Base-by-base conservation (phyloP, 2,797 vertebrate species). In the Enteromius fasciolatus region DNA sequence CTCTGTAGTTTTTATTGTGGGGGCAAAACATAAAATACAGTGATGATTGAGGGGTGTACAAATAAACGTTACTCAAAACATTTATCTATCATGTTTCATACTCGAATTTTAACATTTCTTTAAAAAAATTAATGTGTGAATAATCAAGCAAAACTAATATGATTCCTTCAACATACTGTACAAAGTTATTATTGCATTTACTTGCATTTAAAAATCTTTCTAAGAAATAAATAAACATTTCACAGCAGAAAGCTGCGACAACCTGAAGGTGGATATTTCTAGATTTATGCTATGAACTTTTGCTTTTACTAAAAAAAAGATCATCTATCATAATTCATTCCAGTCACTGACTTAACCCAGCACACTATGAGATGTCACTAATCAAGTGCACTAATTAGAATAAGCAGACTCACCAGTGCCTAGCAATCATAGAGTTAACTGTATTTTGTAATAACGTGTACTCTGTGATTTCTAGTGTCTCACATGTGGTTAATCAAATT, bases 321-420 rank as follows among this genome's bases (percentile, higher is more conserved):
- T 11, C n/a, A 23, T 0, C n/a, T 57, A 57, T 57, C 10, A 12
- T 23, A 25, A 83, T 67, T 75, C 68, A 3, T 70, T 48, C 20
- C 48, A 39, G 15, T 73, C 23, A 44, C 14, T 75, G 39, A 20
- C 74, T 68, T 68, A 12, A 23, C 44, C 50, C 25, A 17, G 28
- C 69, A 44, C 10, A 41, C 50, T 36, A 1, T 15, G 7, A 20
- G 50, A 52, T 31, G 25, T 33, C 74, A 41, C 75, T 83, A 76
- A 88, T 85, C 74, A 72, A 36, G 33, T 39, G 39, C 57, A 68
- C n/a, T 93, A 91, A 93, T 86, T 90, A 91, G 90, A 84, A 87
- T 94, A 93, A 94, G 94, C 92, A 93, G 89, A 88, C 90, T 90
- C 87, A 88, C 85, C 87, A 87, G 89, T 91, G 90, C 92, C 93